Percentiles rank a stretch among this genome's conserved stretches.
Conservation (phyloP, 2,888 invertebrate species). For the Heteropelma amictum region DNA sequence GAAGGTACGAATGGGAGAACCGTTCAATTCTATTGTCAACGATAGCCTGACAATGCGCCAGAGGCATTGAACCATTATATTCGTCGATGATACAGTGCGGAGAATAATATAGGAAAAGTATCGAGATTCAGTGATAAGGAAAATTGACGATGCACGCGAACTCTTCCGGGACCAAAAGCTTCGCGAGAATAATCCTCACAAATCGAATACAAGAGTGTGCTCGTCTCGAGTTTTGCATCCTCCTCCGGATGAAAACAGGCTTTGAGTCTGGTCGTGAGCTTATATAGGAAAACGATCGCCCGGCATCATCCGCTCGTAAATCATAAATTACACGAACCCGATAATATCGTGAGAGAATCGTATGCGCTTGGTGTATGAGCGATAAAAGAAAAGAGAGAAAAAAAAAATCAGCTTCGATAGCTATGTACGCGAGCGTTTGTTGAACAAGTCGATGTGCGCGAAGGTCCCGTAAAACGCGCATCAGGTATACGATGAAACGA, state of each 20-base stretch:
- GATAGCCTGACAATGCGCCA: constrained; percentile 24
- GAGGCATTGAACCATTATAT: constrained; percentile 31
- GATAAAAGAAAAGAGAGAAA: constrained; percentile 23
- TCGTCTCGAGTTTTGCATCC: constrained; percentile 7
- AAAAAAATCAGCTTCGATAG: constrained; percentile 11
- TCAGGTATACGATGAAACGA: constrained; percentile 51
- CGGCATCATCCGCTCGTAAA: constrained; percentile 57
- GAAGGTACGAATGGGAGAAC: constrained; percentile 24
- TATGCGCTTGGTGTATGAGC: constrained; percentile 35
- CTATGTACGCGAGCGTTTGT: constrained; percentile 5
- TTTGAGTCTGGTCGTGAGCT: constrained; percentile 41
- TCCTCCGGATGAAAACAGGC: constrained; percentile 45
- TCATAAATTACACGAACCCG: constrained; percentile 60
- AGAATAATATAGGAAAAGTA: constrained; percentile 39
- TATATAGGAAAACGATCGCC: constrained; percentile 52
- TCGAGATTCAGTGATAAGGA: constrained; percentile 50
- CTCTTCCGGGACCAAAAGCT: constrained; percentile 45
- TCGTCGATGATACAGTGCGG: constrained; percentile 34
- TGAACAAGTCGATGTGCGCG: constrained; percentile 28
- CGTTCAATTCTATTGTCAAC: constrained; percentile 50
- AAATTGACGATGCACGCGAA: constrained; percentile 41
- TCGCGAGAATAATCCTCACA: constrained; percentile 43
- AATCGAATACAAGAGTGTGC: constrained; percentile 44
- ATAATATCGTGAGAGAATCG: constrained; percentile 60
- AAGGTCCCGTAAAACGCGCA: constrained; percentile 41